phyloP scores from a whole-genome alignment of 2,113 vertebrate species.

The Osmerus mordax region DNA sequence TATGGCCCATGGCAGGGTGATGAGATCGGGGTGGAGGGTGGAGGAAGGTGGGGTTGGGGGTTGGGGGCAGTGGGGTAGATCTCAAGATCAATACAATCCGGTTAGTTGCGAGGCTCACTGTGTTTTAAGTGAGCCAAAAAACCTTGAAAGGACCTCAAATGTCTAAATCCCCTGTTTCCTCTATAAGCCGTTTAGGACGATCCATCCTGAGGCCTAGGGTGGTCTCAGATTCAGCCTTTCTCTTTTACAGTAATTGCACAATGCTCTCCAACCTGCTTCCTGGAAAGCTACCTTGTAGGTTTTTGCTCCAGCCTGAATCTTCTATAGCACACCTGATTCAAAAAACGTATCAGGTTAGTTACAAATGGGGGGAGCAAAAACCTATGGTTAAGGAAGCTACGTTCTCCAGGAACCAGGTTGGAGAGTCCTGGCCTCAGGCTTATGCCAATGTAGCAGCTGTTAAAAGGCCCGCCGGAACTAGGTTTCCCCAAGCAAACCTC shows the following conservation, averaged over 20 bases:
- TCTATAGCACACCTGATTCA: too few relatives aligned
- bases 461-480: too few relatives aligned
- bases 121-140: conserved; percentile 3
- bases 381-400: too few relatives aligned
- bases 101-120: neutral
- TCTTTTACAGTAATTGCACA: neutral
- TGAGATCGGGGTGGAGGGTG: conserved; percentile 12
- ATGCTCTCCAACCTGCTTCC: neutral
- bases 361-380: too few relatives aligned
- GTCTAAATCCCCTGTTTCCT: conserved; percentile 8
- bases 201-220: neutral
- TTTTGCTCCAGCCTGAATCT: too few relatives aligned
- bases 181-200: conserved; percentile 7
- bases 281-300: too few relatives aligned
- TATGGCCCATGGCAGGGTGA: conserved; percentile 20
- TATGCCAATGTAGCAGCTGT: too few relatives aligned
- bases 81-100: conserved; percentile 44
- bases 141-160: conserved; percentile 34
- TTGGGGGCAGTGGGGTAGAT: neutral
- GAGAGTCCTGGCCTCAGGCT: too few relatives aligned
- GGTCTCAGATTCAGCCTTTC: neutral
- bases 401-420: too few relatives aligned
- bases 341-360: too few relatives aligned
- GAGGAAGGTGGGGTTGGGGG: conserved; percentile 15
- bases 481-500: neutral